Evolutionary conservation across 53 echinoderm and acorn worm genomes (phyloP), one percentile per base, ranked within the genome.

Genomic region (Echinometra lucunter): DNA sequence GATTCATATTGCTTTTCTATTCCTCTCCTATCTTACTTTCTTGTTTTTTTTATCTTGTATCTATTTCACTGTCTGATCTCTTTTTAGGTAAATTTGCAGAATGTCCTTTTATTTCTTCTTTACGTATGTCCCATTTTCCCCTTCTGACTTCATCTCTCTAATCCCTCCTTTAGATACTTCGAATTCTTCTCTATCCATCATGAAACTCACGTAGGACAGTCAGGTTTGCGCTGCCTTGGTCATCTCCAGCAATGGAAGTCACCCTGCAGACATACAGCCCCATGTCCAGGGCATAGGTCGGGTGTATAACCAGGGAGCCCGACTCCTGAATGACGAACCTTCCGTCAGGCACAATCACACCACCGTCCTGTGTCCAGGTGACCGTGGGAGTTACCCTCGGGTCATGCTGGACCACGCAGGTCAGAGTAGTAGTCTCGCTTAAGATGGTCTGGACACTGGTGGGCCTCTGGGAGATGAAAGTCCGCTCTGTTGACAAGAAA

Each of bases 201-300:
- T 47, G 4, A 56, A 19, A 95, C 97, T 97, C 81, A 98, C 99
- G 96, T 27, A 97, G 92, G 17, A 98, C 95, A 0, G 96, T 91
- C 53, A 98, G 95, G 15, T 56, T 69, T 57, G 99, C 99, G 49
- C 60, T 97, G 19, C 94, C 96, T 3, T 44, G 13, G 55, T 96
- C 99, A 44, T 94, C 74, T 21, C 98, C 98, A 34, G 98, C 99
- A 21, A 96, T 83, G 44, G 98, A 99, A 45, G 96, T 97, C 83
- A 99, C 98, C 88, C 53, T 90, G 72, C 99, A 99, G 75, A 81
- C 58, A 56, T 98, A 99, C 37, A 70, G 17, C 2, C 99, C 99
- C 74, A 95, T 97, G 81, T 99, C 98, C 6, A 17, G 66, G 15
- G 94, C 90, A 28, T 95, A 37, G 17, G 98, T 96, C 30, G 92